Conservation (phyloP, 2,113 vertebrate genomes). For the Saimiri boliviensis region DNA sequence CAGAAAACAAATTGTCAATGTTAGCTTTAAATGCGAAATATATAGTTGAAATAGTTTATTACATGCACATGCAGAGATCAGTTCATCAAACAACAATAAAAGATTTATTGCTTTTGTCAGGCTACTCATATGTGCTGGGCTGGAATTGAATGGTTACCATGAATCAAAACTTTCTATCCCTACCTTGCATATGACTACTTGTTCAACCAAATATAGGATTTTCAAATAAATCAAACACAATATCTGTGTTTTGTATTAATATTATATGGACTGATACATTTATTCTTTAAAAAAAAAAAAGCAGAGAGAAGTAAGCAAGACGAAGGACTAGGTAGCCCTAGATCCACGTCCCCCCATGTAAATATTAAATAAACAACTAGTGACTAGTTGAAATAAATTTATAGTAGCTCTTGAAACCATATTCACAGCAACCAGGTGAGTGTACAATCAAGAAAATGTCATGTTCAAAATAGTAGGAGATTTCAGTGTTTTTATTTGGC, state of each 20-base stretch:
- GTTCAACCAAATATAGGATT: background rate
- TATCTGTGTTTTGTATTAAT: background rate
- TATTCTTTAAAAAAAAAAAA: background rate
- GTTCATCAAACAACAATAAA: background rate
- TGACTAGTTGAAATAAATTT: background rate
- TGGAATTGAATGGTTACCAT: background rate
- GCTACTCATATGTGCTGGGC: background rate
- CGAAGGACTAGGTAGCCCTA: background rate
- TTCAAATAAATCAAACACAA: background rate
- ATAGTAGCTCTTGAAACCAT: background rate
- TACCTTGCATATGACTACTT: background rate
- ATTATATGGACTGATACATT: background rate
- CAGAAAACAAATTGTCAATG: background rate
- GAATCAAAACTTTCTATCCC: background rate
- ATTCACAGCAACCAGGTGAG: background rate
- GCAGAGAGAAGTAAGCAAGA: background rate
- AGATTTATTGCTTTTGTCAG: background rate
- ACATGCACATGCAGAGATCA: background rate
- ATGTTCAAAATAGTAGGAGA: background rate
- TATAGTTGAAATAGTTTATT: background rate
- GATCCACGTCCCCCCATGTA: background rate
- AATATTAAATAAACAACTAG: background rate
- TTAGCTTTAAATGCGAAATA: constrained; percentile 16
- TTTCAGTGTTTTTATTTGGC: background rate
- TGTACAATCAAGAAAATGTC: background rate